Evolutionary conservation across 2,888 invertebrate species (phyloP), one percentile per base, ranked within the genome.

Genomic region (Diaprepes abbreviatus): DNA sequence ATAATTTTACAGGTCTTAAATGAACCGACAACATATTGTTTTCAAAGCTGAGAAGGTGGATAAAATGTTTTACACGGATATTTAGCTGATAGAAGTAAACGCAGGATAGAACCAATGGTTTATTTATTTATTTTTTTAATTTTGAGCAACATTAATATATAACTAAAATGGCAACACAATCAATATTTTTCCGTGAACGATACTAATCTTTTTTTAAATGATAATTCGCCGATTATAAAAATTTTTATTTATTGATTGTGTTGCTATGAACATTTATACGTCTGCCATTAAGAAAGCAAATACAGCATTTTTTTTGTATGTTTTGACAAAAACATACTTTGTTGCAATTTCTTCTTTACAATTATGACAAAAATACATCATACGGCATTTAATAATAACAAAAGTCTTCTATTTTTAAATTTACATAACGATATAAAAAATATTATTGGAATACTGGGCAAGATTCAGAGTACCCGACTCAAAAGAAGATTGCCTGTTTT

Each of bases 21-120:
- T 35, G 10, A 2, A n/a, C n/a, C 10, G 3, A 35, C 35, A 35
- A 35, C 35, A n/a, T n/a, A n/a, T 35, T n/a, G 3, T 35, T 2
- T 35, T 35, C n/a, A n/a, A n/a, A 35, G 24, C 35, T 2, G n/a
- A 10, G 31, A 24, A 24, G 5, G 24, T 24, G 24, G 24, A 24
- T 3, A 24, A 24, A 35, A 35, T n/a, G n/a, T 5, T 35, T 35
- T n/a, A 4, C 3, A 38, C 38, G 38, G 38, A 35, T 38, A 38
- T 14, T 14, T 14, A 14, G 38, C 7, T 38, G 14, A 38, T 2
- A 35, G n/a, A 35, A 35, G n/a, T 33, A 14, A 9, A 43, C 17
- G 40, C 40, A 19, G 19, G 40, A 10, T 43, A 43, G 40, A 43
- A 43, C 19, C 19, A 19, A 10, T 43, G 40, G 19, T 43, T 43